These are phyloP conservation scores for Antechinus stuartii DNA, from an alignment of 2,113 vertebrate genomes.

Conservation along the genomic window DNA sequence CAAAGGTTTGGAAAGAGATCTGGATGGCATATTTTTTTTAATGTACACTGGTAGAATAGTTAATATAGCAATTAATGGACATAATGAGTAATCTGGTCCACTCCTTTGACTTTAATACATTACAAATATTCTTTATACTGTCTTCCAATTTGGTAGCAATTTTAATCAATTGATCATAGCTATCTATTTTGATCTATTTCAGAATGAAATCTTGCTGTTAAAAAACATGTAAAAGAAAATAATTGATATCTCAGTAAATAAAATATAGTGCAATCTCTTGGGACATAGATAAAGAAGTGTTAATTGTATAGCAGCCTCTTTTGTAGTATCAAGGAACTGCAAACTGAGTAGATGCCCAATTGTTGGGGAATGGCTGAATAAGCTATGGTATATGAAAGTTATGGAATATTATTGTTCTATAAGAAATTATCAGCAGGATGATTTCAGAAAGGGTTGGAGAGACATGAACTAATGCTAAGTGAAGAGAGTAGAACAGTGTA, in stretches of 20 bases:
- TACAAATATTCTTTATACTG: not conserved
- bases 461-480: too few relatives aligned
- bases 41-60: not conserved
- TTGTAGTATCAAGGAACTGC: too few relatives aligned
- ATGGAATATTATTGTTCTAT: too few relatives aligned
- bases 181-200: not conserved
- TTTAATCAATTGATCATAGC: not conserved
- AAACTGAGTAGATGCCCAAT: too few relatives aligned
- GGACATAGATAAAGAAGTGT: not conserved
- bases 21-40: not conserved
- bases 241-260: not conserved
- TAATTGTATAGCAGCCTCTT: too few relatives aligned
- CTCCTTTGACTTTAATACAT: not conserved
- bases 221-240: not conserved
- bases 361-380: too few relatives aligned
- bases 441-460: too few relatives aligned
- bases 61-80: not conserved
- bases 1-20: not conserved
- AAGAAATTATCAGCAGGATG: too few relatives aligned
- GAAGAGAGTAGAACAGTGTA: too few relatives aligned
- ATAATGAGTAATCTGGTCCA: not conserved
- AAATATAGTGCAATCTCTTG: not conserved
- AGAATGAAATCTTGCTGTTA: not conserved
- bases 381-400: too few relatives aligned
- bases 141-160: not conserved